phyloP scores from a whole-genome alignment of 2,888 invertebrate genomes.

The Pandemis corylana region DNA sequence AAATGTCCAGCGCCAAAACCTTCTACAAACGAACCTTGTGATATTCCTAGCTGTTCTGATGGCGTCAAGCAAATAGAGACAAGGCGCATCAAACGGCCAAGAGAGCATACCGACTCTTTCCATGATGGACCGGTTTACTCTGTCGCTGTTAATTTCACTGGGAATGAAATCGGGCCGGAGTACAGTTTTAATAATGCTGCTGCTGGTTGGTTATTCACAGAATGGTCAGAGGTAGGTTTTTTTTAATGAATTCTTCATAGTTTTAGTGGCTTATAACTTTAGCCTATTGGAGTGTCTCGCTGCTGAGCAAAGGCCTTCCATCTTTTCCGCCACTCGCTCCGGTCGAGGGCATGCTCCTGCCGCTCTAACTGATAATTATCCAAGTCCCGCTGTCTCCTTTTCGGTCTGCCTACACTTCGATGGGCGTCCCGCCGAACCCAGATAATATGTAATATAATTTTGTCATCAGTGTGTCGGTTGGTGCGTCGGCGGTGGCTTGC shows the following conservation, averaged over 20 bases:
- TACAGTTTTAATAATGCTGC: conserved; percentile 68
- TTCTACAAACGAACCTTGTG: conserved; percentile 63
- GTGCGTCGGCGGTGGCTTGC: conserved; percentile 90
- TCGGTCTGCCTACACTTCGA: neutral
- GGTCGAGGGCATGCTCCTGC: too few relatives aligned
- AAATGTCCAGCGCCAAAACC: conserved; percentile 73
- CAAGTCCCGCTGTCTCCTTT: too few relatives aligned
- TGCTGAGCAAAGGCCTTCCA: too few relatives aligned
- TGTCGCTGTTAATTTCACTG: conserved; percentile 68
- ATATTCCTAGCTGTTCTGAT: conserved; percentile 67
- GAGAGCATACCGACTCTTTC: conserved; percentile 70
- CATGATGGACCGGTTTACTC: conserved; percentile 75
- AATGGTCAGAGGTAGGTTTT: conserved; percentile 84
- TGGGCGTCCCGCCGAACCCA: too few relatives aligned
- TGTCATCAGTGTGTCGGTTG: conserved; percentile 87
- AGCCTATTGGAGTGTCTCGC: too few relatives aligned
- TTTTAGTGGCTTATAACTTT: too few relatives aligned
- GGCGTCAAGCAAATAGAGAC: conserved; percentile 59
- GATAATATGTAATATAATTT: neutral
- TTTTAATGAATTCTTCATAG: neutral
- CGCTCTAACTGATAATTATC: too few relatives aligned
- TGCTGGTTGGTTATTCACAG: conserved; percentile 84
- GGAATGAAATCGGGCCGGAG: conserved; percentile 70
- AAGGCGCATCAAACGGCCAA: conserved; percentile 55
- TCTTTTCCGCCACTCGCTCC: too few relatives aligned